Conservation (phyloP, 2,888 invertebrate genomes). For the Bembecia ichneumoniformis region DNA sequence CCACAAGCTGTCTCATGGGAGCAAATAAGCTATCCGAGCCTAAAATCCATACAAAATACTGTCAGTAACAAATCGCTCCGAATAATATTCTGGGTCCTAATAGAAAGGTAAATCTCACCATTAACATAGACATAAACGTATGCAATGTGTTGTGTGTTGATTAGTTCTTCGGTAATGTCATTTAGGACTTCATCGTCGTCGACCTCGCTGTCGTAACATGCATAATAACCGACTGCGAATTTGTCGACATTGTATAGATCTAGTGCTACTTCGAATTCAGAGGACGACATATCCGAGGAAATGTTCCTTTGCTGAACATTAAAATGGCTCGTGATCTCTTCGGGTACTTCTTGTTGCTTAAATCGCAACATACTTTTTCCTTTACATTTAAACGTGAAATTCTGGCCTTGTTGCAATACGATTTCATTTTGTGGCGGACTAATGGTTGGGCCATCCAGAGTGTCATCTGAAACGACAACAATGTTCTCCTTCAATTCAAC, state of each 20-base stretch:
- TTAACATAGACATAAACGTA: slow-evolving; percentile 58
- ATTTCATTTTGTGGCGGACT: slow-evolving; percentile 41
- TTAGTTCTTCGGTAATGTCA: slow-evolving; percentile 42
- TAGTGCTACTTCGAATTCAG: slow-evolving; percentile 55
- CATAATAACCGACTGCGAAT: slow-evolving; percentile 69
- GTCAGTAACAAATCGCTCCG: slow-evolving; percentile 9
- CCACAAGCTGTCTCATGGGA: slow-evolving; percentile 49
- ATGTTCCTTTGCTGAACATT: slow-evolving; percentile 17
- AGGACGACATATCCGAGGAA: slow-evolving; percentile 25
- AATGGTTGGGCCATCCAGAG: slow-evolving; percentile 43
- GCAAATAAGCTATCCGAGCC: slow-evolving; percentile 51
- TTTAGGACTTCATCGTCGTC: slow-evolving; percentile 34
- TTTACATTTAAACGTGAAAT: slow-evolving; percentile 48
- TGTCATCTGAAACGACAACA: slow-evolving; percentile 43
- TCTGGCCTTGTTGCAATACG: slow-evolving; percentile 49
- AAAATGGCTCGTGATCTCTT: slow-evolving; percentile 35
- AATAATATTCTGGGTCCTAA: neutral
- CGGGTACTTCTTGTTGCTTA: slow-evolving; percentile 46
- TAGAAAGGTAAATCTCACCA: slow-evolving; percentile 38
- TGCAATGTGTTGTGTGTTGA: slow-evolving; percentile 40
- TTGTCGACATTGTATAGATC: slow-evolving; percentile 54
- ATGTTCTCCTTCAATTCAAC: neutral
- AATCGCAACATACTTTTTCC: slow-evolving; percentile 36
- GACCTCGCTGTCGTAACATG: slow-evolving; percentile 58
- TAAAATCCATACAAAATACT: slow-evolving; percentile 42